phyloP scores from a whole-genome alignment of 2,797 vertebrate species.

The Sylvia borin region DNA sequence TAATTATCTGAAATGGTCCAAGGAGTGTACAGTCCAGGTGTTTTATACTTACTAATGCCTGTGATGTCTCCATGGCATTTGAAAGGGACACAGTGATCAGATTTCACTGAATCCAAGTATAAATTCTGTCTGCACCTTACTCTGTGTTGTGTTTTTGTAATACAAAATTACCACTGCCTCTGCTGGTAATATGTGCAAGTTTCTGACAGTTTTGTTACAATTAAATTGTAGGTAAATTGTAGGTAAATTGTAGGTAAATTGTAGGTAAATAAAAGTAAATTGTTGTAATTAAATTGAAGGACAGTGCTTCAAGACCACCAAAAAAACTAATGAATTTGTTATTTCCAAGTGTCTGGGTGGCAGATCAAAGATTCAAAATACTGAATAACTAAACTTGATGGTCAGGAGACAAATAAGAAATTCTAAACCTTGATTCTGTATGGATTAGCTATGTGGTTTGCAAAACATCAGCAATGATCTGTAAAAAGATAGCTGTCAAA shows the following conservation, averaged over 20 bases:
- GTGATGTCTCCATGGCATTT: neutral
- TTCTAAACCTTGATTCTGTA: neutral
- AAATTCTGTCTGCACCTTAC: neutral
- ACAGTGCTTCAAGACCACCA: neutral
- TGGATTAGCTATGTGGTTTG: neutral
- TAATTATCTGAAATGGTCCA: neutral
- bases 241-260: neutral
- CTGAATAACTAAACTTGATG: neutral
- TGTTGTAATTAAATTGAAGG: too few relatives aligned
- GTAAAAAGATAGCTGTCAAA: neutral
- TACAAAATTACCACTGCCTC: neutral
- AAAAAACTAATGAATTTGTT: neutral
- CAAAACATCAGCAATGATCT: neutral
- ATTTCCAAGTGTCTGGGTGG: neutral
- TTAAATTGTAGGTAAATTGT: neutral
- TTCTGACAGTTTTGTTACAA: neutral
- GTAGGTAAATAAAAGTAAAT: too few relatives aligned
- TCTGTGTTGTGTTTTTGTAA: neutral
- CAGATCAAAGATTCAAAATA: neutral
- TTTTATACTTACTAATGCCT: neutral
- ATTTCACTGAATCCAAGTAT: neutral
- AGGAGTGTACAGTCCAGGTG: neutral
- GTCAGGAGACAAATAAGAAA: neutral
- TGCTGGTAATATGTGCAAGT: fast-evolving
- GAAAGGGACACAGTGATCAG: fast-evolving